Evolutionary conservation across 2,113 vertebrate species (phyloP).

Genomic region (Proteles cristata): DNA sequence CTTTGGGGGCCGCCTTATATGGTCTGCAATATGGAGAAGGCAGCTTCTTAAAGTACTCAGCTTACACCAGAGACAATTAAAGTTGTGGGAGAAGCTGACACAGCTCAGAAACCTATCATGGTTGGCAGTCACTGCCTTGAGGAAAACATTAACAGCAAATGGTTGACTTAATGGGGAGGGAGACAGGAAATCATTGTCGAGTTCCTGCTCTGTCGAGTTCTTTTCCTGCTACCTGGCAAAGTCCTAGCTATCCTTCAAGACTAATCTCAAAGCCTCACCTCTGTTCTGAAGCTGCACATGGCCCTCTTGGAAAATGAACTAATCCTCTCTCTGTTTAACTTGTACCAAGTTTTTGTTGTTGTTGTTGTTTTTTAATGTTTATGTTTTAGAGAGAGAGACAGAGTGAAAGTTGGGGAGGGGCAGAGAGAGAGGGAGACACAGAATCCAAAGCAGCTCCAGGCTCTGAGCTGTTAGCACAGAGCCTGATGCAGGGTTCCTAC

Average conservation of each 20-base stretch:
- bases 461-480: too few relatives aligned
- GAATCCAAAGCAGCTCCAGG: too few relatives aligned
- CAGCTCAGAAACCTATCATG: neutral
- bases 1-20: neutral
- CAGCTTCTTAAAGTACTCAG: neutral
- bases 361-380: too few relatives aligned
- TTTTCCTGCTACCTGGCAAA: neutral
- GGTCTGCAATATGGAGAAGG: neutral
- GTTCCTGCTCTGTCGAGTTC: too few relatives aligned
- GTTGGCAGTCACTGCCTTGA: neutral
- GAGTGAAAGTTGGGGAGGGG: too few relatives aligned
- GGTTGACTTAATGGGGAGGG: neutral
- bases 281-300: neutral
- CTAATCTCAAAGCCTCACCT: neutral
- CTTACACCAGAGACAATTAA: neutral
- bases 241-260: neutral
- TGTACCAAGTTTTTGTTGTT: neutral
- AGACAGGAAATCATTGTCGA: neutral
- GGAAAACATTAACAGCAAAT: neutral
- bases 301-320: neutral
- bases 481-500: too few relatives aligned
- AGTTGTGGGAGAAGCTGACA: neutral
- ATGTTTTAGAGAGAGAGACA: too few relatives aligned
- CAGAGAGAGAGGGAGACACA: too few relatives aligned
- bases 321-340: neutral